These are phyloP conservation scores for Trisateles emortualis DNA, from an alignment of 2,888 invertebrate species.

Conservation along the genomic window DNA sequence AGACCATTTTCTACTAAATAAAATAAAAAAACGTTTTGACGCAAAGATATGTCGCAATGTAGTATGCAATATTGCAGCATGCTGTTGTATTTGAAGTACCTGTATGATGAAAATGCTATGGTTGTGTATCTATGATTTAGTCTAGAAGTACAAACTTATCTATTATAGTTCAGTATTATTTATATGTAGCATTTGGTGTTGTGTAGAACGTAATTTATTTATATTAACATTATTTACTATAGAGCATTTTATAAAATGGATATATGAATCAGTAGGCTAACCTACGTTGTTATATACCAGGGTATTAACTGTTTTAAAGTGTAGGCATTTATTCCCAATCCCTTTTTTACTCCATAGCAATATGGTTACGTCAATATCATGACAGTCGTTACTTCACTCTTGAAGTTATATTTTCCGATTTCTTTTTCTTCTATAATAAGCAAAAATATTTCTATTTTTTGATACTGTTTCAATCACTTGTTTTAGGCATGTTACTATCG, in stretches of 20 bases:
- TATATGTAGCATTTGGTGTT: conserved; percentile 10
- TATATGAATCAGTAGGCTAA: neutral
- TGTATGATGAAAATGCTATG: conserved; percentile 24
- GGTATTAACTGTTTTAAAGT: neutral
- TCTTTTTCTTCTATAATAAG: conserved; percentile 12
- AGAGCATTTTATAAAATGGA: neutral
- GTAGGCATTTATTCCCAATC: neutral
- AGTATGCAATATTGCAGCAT: no score
- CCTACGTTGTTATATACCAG: conserved; percentile 2
- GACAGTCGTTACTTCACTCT: neutral
- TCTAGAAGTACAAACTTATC: conserved; percentile 37
- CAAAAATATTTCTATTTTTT: conserved; percentile 35
- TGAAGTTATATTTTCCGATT: conserved; percentile 3
- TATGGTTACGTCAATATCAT: neutral
- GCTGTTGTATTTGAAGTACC: no score
- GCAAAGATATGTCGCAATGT: no score
- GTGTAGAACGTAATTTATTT: conserved; percentile 9
- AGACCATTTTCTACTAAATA: no score
- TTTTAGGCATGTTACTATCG: conserved; percentile 11
- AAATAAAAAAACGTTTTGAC: no score
- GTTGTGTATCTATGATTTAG: conserved; percentile 34
- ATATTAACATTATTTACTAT: conserved; percentile 8
- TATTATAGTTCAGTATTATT: conserved; percentile 35
- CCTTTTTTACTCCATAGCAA: neutral
- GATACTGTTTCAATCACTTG: conserved; percentile 22